These are phyloP conservation scores for Stomatorhinus walkeri DNA, from an alignment of 2,797 vertebrate genomes.

Conservation along the genomic window DNA sequence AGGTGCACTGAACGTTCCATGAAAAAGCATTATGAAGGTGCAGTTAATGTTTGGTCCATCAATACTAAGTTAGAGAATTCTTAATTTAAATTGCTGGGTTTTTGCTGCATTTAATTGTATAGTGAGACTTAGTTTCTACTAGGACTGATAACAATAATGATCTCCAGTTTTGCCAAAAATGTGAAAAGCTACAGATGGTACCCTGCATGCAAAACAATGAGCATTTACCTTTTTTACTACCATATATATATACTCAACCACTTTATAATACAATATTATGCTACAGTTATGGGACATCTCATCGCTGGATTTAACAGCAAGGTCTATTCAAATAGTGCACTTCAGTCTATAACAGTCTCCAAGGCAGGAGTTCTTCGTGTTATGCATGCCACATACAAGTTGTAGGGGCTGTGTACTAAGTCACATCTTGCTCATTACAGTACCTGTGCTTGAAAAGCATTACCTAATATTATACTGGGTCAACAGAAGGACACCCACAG, in stretches of 20 bases:
- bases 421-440: slow-evolving; percentile 21
- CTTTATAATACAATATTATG: neutral
- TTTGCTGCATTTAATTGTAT: neutral
- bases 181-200: neutral
- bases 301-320: neutral
- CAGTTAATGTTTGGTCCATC: neutral
- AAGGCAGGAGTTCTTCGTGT: neutral
- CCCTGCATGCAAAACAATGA: neutral
- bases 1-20: neutral
- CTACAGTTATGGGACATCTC: neutral
- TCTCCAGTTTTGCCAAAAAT: neutral
- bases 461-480: neutral
- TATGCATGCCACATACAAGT: neutral
- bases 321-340: neutral
- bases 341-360: neutral
- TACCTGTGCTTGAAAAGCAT: neutral
- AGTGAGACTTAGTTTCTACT: neutral
- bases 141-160: neutral
- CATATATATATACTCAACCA: neutral
- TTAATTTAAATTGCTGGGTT: neutral
- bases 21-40: neutral
- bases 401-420: slow-evolving; percentile 28
- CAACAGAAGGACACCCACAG: neutral
- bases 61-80: neutral
- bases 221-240: neutral